These are phyloP conservation scores for Apantesis nais DNA, from an alignment of 2,888 invertebrate species.

Conservation along the genomic window DNA sequence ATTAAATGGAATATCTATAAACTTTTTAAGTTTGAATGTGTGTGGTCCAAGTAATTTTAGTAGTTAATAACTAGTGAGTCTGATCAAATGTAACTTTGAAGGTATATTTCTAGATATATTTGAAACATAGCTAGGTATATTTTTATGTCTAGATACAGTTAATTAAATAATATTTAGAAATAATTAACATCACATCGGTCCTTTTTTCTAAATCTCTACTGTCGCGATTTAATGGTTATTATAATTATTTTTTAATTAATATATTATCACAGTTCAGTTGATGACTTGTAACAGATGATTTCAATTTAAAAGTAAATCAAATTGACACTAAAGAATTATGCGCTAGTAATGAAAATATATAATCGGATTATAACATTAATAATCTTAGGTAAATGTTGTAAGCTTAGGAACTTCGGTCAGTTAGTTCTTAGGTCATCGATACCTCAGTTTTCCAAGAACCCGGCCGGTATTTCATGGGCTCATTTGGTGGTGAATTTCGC, in stretches of 20 bases:
- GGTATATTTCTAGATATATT: too few relatives aligned
- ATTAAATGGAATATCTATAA: constrained; percentile 11
- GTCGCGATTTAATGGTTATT: not conserved
- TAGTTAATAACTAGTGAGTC: not conserved
- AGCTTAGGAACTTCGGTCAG: not conserved
- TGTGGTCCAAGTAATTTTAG: not conserved
- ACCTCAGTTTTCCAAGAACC: constrained; percentile 12
- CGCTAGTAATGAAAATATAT: not conserved
- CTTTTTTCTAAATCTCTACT: too few relatives aligned
- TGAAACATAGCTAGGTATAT: not conserved
- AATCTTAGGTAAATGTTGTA: not conserved
- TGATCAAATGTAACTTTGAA: not conserved
- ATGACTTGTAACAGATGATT: not conserved
- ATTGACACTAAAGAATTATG: not conserved
- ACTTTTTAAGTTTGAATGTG: constrained; percentile 4
- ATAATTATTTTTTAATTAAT: too few relatives aligned
- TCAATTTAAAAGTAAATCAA: not conserved
- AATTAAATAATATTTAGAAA: too few relatives aligned
- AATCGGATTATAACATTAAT: not conserved
- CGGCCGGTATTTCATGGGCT: not conserved
- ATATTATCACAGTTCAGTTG: not conserved
- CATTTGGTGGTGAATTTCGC: constrained; percentile 1
- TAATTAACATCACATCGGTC: too few relatives aligned
- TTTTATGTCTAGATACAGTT: not conserved
- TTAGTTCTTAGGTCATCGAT: not conserved